These are phyloP conservation scores for Dunckerocampus dactyliophorus DNA, from an alignment of 2,113 vertebrate genomes.

Conservation along the genomic window DNA sequence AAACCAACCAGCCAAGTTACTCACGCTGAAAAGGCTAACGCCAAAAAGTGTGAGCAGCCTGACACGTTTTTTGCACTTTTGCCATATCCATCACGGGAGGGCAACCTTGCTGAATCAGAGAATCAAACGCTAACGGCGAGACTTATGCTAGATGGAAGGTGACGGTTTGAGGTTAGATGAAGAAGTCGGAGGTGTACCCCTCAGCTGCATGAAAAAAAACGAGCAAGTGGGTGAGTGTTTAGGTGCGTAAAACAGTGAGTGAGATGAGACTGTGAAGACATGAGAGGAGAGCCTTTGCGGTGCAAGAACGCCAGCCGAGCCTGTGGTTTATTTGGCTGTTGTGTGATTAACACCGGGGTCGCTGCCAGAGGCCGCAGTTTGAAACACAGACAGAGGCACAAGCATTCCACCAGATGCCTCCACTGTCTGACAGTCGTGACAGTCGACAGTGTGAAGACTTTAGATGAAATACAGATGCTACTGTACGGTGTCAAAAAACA, in stretches of 20 bases:
- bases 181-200: conserved; percentile 3
- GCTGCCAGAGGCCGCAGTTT: neutral
- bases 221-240: conserved; percentile 3
- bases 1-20: neutral
- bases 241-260: neutral
- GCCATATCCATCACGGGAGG: neutral
- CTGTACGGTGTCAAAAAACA: neutral
- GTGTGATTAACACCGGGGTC: conserved; percentile 8
- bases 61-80: neutral
- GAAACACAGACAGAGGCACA: neutral
- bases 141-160: too few species aligned
- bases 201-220: neutral
- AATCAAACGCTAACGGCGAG: neutral
- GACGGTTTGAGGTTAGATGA: neutral
- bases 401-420: neutral
- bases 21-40: too few species aligned
- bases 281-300: neutral
- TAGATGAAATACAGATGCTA: neutral
- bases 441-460: neutral
- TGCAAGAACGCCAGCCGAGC: neutral
- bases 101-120: neutral
- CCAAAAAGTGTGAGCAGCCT: neutral
- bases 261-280: neutral
- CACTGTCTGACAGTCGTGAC: neutral
- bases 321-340: neutral